These are phyloP conservation scores for Pteromalus puparum DNA, from an alignment of 1,140 invertebrate species.

Conservation along the genomic window DNA sequence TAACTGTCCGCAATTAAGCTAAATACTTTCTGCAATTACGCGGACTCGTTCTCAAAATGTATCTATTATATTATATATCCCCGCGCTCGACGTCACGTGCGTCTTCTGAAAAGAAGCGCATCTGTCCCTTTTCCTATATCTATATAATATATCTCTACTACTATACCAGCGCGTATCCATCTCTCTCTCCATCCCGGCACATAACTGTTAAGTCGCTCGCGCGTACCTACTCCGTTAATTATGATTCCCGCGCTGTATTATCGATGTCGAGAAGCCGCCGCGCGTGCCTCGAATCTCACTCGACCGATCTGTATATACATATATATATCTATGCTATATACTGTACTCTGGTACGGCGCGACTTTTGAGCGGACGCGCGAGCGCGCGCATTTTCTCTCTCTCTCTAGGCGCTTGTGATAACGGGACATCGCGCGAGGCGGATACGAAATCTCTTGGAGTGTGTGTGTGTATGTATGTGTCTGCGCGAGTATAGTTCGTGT, in stretches of 20 bases:
- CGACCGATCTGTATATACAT: background rate
- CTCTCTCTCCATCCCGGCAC: background rate
- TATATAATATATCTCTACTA: background rate
- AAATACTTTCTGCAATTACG: slow-evolving; percentile 17
- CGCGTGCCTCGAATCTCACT: slow-evolving; percentile 40
- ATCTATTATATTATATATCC: background rate
- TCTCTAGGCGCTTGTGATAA: background rate
- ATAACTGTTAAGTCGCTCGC: background rate
- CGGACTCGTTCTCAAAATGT: background rate
- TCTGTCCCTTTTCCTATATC: background rate
- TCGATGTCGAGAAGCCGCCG: slow-evolving; percentile 14
- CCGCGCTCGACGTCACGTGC: background rate
- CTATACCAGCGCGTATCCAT: background rate
- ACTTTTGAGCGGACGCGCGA: slow-evolving; percentile 3
- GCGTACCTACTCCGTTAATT: slow-evolving; percentile 40
- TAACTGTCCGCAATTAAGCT: slow-evolving; percentile 1
- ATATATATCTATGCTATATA: background rate
- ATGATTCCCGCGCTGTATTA: slow-evolving; percentile 26
- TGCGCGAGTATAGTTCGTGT: background rate
- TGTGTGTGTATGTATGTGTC: background rate
- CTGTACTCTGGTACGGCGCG: background rate
- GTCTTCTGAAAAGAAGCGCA: background rate
- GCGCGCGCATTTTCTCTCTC: background rate
- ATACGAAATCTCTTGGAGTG: slow-evolving; percentile 15
- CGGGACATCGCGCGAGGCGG: slow-evolving; percentile 27